These are phyloP conservation scores for Heterotis niloticus DNA, from an alignment of 2,113 vertebrate species.

Conservation along the genomic window DNA sequence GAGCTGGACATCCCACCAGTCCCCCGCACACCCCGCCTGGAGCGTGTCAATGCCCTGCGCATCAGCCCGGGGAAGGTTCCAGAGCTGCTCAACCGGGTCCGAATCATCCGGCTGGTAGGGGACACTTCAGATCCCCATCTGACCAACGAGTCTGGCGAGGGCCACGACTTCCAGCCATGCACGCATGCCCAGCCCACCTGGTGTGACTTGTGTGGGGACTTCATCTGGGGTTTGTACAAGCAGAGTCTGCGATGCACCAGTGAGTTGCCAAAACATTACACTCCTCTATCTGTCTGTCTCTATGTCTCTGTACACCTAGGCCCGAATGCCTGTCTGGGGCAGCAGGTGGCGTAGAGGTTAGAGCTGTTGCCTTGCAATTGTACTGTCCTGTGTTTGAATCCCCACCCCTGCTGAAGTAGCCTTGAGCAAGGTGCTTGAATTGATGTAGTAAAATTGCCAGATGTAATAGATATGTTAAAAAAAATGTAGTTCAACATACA, in stretches of 20 bases:
- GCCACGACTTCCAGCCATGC: conserved; percentile 79
- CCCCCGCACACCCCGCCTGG: conserved; percentile 67
- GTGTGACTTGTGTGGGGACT: conserved; percentile 95
- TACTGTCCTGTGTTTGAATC: no score
- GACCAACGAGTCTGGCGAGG: conserved; percentile 55
- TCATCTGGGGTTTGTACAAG: conserved; percentile 91
- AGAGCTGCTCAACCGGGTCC: conserved; percentile 60
- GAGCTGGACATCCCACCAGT: conserved; percentile 39
- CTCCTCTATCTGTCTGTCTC: neutral
- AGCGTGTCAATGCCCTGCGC: conserved; percentile 80
- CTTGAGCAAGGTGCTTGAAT: no score
- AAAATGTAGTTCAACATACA: no score
- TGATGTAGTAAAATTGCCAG: neutral
- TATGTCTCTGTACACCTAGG: neutral
- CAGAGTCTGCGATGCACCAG: conserved; percentile 81
- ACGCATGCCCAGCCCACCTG: conserved; percentile 78
- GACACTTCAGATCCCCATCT: conserved; percentile 55
- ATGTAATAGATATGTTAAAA: no score
- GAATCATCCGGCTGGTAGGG: conserved; percentile 62
- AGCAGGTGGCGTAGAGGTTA: no score
- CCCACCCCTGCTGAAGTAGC: no score
- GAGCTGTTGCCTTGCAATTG: no score
- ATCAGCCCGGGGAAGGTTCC: conserved; percentile 73
- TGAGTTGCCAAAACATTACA: conserved; percentile 65
- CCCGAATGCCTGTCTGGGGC: neutral